Percentiles rank a stretch among this genome's conserved stretches.
phyloP scores from a whole-genome alignment of 2,888 invertebrate genomes.

The Branchellion lobata region DNA sequence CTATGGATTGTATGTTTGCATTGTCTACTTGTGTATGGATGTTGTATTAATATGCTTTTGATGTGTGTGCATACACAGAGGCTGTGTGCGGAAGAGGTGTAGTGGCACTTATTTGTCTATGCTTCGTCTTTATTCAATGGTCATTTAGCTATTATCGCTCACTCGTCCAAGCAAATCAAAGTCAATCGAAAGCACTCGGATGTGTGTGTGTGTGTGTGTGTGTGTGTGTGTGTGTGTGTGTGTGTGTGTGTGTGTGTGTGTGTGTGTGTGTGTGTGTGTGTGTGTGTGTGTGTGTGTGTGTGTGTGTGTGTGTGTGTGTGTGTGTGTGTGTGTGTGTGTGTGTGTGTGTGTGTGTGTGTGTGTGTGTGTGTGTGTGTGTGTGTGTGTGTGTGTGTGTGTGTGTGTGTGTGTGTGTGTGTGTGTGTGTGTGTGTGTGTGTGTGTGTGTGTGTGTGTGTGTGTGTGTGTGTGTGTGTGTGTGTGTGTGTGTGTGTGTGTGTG shows the following conservation, averaged over 20 bases:
- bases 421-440: neutral
- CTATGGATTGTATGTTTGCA: too few relatives aligned
- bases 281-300: slow-evolving; percentile 24
- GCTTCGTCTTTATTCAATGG: too few relatives aligned
- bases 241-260: slow-evolving; percentile 34
- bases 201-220: slow-evolving; percentile 29
- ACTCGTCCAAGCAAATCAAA: too few relatives aligned
- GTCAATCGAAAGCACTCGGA: neutral
- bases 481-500: slow-evolving; percentile 37
- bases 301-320: slow-evolving; percentile 21
- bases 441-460: neutral
- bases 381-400: slow-evolving; percentile 38
- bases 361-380: slow-evolving; percentile 30
- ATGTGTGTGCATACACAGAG: too few relatives aligned
- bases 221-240: slow-evolving; percentile 30
- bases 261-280: slow-evolving; percentile 17
- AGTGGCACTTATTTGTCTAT: too few relatives aligned
- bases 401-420: slow-evolving; percentile 23
- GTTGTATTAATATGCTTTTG: too few relatives aligned
- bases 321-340: slow-evolving; percentile 23
- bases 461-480: slow-evolving; percentile 17
- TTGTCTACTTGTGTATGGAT: too few relatives aligned
- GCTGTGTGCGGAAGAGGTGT: too few relatives aligned
- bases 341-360: slow-evolving; percentile 33
- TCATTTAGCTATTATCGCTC: too few relatives aligned